These are phyloP conservation scores for Parazoanthus darwini DNA, from an alignment of 92 coral and sea anemone genomes.

Conservation along the genomic window DNA sequence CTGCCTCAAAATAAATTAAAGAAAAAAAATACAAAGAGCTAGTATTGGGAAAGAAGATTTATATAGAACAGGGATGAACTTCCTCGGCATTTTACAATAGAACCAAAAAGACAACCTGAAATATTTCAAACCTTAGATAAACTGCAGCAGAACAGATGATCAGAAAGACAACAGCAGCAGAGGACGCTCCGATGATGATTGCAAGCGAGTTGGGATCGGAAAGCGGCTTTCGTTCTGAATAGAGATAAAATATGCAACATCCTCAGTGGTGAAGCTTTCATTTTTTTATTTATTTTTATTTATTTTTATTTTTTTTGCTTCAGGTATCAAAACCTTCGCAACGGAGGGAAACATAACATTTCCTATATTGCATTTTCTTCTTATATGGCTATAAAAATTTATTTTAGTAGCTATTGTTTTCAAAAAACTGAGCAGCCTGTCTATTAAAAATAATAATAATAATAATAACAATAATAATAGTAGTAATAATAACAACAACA, in stretches of 20 bases:
- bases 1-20: not conserved
- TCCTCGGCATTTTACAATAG: not conserved
- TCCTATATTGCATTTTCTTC: not conserved
- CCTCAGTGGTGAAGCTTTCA: not conserved
- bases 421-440: no score
- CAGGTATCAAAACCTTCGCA: not conserved
- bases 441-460: no score
- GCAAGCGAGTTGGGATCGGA: not conserved
- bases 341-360: not conserved
- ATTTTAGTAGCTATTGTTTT: no score
- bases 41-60: not conserved
- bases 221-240: not conserved
- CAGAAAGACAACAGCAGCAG: conserved; percentile 11
- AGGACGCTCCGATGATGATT: conserved; percentile 15
- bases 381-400: no score
- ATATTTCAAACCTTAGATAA: conserved; percentile 8
- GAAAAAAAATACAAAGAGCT: not conserved
- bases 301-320: no score
- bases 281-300: not conserved
- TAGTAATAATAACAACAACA: no score
- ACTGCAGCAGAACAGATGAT: not conserved
- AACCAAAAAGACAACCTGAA: not conserved
- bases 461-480: no score
- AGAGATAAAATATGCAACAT: no score
- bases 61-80: no score